Evolutionary conservation across 2,888 invertebrate genomes (phyloP), one percentile per base, ranked within the genome.

Genomic region (Eledona agricola): DNA sequence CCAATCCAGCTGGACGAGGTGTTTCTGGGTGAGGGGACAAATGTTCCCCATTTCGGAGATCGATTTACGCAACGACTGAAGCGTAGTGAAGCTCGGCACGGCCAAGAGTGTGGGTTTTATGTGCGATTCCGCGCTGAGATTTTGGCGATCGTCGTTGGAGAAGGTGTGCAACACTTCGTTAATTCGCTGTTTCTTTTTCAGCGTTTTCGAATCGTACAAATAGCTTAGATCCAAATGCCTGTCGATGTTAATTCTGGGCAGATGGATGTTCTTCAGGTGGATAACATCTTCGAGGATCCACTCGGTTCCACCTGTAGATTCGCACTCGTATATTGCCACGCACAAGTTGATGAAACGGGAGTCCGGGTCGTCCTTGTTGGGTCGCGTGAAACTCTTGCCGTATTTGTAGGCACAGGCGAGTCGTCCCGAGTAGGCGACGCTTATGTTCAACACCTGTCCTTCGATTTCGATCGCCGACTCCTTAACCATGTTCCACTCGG

Each of bases 281-380:
- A 98, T 96, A 0, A 93, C 94, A 66, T 98, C 97, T 73, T 98
- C 97, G 5, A 96, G 78, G 28, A 96, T 82, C 97, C 97, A 98
- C 69, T 90, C 90, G 22, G 89, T 88, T 50, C 93, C 97, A 34
- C 96, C 99, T 3, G 96, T 96, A 60, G 97, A 97, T 78, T 99
- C 99, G 74, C 99, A 99, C 75, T 99, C 99, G 78, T 96, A 98
- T 59, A 99, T 96, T 28, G 96, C 94, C 3, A 99, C 95, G 76
- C 91, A 90, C 1, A 94, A 80, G 74, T 94, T 93, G 12, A 94
- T 92, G 73, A 89, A 94, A 45, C 93, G 83, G 1, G 90, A 90
- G 55, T 88, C 87, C 0, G 87, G 87, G 73, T 88, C 87, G 59
- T 80, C 83, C 65, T 85, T 85, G 31, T 88, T 88, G 0, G 88